Percentiles rank a stretch among this genome's conserved stretches.
Conservation (phyloP, 2,888 invertebrate genomes). For the Lottia gigantea region DNA sequence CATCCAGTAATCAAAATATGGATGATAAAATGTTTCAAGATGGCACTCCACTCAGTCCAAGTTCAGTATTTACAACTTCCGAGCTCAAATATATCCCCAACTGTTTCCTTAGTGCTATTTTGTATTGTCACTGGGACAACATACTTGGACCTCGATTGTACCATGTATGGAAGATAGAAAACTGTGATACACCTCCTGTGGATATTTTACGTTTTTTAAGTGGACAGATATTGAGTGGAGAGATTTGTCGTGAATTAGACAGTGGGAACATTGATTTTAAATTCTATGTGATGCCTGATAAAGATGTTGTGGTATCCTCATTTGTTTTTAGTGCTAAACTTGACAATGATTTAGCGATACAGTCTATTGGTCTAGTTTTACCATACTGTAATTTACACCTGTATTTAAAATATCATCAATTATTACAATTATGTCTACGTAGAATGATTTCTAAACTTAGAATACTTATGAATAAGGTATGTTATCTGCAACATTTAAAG, state of each 20-base stretch:
- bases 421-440: conserved; percentile 52
- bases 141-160: conserved; percentile 63
- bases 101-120: conserved; percentile 46
- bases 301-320: conserved; percentile 54
- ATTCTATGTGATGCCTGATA: conserved; percentile 58
- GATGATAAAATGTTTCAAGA: conserved; percentile 11
- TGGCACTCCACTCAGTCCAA: conserved; percentile 54
- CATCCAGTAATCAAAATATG: not conserved
- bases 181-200: conserved; percentile 35
- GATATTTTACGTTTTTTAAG: conserved; percentile 51
- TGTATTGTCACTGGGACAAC: conserved; percentile 65
- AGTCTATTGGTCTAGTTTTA: conserved; percentile 59
- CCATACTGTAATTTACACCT: conserved; percentile 44
- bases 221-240: conserved; percentile 61
- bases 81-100: conserved; percentile 38
- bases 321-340: conserved; percentile 62
- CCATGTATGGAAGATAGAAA: conserved; percentile 57
- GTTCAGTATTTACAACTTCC: conserved; percentile 52
- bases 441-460: conserved; percentile 56
- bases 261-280: conserved; percentile 56
- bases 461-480: conserved; percentile 57
- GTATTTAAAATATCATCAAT: conserved; percentile 54
- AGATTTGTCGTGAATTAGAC: conserved; percentile 60
- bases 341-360: conserved; percentile 48
- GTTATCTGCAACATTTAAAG: conserved; percentile 8